phyloP scores from a whole-genome alignment of 92 coral and sea anemone species.

The Epizoanthus illoricatus region DNA sequence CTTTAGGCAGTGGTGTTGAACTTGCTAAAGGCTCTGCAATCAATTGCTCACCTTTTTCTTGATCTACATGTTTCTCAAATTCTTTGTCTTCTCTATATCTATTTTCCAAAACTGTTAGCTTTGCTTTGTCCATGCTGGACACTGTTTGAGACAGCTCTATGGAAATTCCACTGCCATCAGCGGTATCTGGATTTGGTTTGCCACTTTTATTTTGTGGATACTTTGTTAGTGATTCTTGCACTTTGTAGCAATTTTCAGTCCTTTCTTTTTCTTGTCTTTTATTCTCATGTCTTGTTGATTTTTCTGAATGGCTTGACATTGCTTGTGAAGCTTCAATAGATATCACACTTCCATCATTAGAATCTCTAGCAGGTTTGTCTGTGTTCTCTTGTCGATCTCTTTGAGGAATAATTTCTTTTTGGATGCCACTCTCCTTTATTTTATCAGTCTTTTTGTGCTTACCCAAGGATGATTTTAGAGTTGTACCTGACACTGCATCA shows the following conservation, averaged over 20 bases:
- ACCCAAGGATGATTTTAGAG: background rate
- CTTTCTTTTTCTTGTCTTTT: background rate
- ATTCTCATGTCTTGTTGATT: background rate
- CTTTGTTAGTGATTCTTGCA: too few species aligned
- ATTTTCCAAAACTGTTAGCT: background rate
- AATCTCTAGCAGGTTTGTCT: background rate
- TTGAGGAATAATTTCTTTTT: background rate
- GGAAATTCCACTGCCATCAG: conserved; percentile 24
- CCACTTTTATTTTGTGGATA: background rate
- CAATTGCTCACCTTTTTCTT: background rate
- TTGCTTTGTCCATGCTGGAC: background rate
- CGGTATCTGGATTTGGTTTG: background rate
- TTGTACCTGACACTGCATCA: conserved; percentile 8
- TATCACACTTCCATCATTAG: background rate
- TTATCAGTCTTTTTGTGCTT: background rate
- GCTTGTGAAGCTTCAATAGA: conserved; percentile 1
- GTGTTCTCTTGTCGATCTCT: background rate
- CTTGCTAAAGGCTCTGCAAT: conserved; percentile 45
- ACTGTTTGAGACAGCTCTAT: conserved; percentile 10
- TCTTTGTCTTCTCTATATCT: background rate
- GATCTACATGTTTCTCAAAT: background rate
- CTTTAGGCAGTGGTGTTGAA: conserved; percentile 43
- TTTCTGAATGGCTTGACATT: background rate
- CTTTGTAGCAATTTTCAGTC: background rate
- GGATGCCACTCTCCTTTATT: background rate